Percentiles rank a stretch among this genome's conserved stretches.
These are phyloP conservation scores for Eilema griseolum DNA, from an alignment of 2,888 invertebrate genomes.

Conservation along the genomic window DNA sequence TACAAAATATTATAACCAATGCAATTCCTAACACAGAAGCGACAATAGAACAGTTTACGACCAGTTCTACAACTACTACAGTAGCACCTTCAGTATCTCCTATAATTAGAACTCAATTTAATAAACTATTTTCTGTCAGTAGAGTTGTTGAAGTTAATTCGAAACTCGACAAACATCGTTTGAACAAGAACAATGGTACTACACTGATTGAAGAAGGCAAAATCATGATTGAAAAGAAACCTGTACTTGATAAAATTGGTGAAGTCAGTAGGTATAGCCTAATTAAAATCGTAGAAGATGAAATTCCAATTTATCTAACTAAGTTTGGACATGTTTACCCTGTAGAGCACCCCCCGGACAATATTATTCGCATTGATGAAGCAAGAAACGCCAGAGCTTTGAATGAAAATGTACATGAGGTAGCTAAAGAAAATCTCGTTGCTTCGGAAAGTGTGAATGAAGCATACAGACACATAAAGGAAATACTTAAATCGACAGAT, in stretches of 20 bases:
- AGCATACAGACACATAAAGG: constrained; percentile 78
- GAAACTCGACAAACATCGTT: constrained; percentile 87
- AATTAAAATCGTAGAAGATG: constrained; percentile 89
- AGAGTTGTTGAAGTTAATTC: constrained; percentile 90
- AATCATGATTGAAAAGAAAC: constrained; percentile 87
- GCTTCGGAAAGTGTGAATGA: constrained; percentile 85
- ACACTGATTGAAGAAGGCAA: constrained; percentile 84
- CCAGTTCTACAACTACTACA: constrained; percentile 61
- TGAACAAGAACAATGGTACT: constrained; percentile 86
- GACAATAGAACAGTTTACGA: constrained; percentile 42
- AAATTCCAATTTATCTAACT: constrained; percentile 83
- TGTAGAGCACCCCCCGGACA: constrained; percentile 81
- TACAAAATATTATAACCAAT: constrained; percentile 43
- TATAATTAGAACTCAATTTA: constrained; percentile 81
- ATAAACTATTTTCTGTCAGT: constrained; percentile 90
- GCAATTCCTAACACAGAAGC: constrained; percentile 54
- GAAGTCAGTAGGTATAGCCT: constrained; percentile 90
- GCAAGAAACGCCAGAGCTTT: constrained; percentile 82
- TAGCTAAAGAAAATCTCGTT: constrained; percentile 78
- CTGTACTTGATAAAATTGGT: constrained; percentile 89
- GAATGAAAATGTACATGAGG: constrained; percentile 69
- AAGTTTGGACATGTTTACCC: constrained; percentile 82
- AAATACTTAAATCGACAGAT: constrained; percentile 50
- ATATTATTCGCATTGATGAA: constrained; percentile 83
- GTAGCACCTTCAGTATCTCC: constrained; percentile 63